These are phyloP conservation scores for Aspiorhynchus laticeps DNA, from an alignment of 2,113 vertebrate species.

Conservation along the genomic window DNA sequence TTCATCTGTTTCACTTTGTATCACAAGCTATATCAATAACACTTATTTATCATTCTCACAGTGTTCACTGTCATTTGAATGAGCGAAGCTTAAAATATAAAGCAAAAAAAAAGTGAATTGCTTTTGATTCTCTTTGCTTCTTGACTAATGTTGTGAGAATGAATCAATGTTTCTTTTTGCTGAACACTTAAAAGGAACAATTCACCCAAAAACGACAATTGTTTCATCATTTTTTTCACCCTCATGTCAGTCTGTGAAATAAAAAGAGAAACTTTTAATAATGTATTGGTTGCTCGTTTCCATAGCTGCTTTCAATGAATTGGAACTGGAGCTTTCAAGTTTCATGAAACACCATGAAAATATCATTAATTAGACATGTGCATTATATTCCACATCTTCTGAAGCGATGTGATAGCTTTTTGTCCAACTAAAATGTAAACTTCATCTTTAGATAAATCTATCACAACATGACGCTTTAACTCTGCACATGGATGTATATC, in stretches of 20 bases:
- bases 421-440: not conserved
- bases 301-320: not conserved
- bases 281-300: not conserved
- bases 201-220: not conserved
- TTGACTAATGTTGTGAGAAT: not conserved
- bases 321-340: not conserved
- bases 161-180: not conserved
- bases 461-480: not conserved
- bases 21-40: constrained; percentile 1
- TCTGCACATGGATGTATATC: not conserved
- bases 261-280: not conserved
- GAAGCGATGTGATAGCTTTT: not conserved
- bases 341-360: not conserved
- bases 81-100: not conserved
- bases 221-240: not conserved
- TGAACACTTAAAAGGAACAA: not conserved
- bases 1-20: not conserved
- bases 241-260: not conserved
- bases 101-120: not conserved
- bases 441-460: not conserved
- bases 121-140: not conserved
- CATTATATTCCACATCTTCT: not conserved
- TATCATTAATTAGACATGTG: not conserved
- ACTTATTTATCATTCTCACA: not conserved
- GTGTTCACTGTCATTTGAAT: not conserved